Conservation (phyloP, 2,113 vertebrate species). For the Camarhynchus parvulus region DNA sequence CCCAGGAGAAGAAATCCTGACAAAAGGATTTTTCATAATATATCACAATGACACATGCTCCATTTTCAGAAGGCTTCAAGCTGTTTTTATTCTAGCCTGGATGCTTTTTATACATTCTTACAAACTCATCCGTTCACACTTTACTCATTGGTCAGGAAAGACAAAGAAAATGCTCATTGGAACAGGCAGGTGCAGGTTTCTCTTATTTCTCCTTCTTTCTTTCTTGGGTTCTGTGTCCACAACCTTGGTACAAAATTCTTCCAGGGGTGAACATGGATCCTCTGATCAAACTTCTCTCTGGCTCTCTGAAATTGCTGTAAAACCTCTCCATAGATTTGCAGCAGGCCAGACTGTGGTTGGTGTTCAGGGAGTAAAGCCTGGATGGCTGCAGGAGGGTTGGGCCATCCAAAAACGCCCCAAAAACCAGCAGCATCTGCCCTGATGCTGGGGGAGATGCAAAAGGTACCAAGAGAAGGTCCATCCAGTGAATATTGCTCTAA, state of each 20-base stretch:
- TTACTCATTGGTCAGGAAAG: neutral
- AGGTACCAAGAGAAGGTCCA: neutral
- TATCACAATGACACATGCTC: neutral
- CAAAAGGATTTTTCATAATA: too few species aligned
- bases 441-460: neutral
- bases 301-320: neutral
- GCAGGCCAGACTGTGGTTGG: neutral
- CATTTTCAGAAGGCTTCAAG: neutral
- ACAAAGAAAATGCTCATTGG: neutral
- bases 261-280: neutral
- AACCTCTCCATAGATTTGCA: neutral
- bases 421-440: neutral
- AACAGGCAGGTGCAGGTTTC: neutral
- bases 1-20: too few species aligned
- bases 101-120: neutral
- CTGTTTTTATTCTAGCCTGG: neutral
- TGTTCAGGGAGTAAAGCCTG: neutral
- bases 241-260: neutral
- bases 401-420: neutral
- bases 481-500: neutral
- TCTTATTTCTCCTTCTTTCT: neutral
- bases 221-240: neutral
- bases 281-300: neutral
- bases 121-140: neutral
- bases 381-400: neutral